Conservation (phyloP, 1,140 invertebrate species). For the Ostrea denselamellosa region DNA sequence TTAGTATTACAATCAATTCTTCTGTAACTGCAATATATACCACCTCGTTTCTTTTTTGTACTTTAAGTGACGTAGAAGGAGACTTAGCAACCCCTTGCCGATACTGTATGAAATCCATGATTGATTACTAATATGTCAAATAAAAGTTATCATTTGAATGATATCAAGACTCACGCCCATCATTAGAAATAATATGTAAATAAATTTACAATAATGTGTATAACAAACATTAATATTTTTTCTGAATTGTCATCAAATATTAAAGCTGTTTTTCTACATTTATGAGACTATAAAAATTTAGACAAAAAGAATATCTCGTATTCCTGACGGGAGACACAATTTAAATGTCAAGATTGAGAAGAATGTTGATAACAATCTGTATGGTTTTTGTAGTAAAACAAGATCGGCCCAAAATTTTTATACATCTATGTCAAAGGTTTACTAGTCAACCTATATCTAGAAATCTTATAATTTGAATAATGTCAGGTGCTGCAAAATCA, state of each 20-base stretch:
- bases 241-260: not conserved
- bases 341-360: constrained; percentile 20
- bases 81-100: no score
- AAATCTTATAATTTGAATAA: not conserved
- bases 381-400: not conserved
- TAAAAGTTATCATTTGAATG: not conserved
- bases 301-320: not conserved
- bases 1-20: no score
- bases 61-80: no score
- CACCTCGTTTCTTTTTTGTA: no score
- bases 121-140: not conserved
- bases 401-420: not conserved
- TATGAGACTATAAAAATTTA: not conserved
- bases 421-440: not conserved
- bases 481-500: no score
- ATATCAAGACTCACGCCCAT: not conserved
- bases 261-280: constrained; percentile 7
- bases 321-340: not conserved
- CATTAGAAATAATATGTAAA: not conserved
- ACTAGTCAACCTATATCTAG: not conserved
- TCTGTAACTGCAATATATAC: no score
- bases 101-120: not conserved
- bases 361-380: not conserved
- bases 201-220: not conserved
- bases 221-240: no score